Percentiles rank a stretch among this genome's conserved stretches.
These are phyloP conservation scores for Paralinhomoeus sp. DNA, from an alignment of 2,888 invertebrate species.

Conservation along the genomic window DNA sequence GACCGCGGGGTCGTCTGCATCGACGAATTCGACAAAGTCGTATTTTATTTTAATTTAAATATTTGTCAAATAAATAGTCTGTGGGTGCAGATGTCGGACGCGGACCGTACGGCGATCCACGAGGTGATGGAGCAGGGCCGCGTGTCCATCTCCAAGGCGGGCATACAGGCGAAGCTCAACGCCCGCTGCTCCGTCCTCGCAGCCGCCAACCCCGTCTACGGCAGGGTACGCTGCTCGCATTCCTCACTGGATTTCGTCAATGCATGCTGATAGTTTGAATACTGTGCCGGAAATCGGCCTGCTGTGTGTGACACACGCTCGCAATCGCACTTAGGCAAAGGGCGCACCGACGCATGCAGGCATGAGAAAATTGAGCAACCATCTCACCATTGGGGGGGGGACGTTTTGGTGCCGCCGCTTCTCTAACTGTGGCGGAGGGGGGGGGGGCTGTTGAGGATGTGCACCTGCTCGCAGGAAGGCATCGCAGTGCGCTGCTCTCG, in stretches of 20 bases:
- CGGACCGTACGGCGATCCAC: conserved; percentile 94
- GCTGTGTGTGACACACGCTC: too few relatives aligned
- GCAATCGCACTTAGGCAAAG: too few relatives aligned
- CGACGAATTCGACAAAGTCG: conserved; percentile 68
- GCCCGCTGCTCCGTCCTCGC: conserved; percentile 90
- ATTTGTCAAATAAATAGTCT: too few relatives aligned
- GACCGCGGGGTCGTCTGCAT: conserved; percentile 89
- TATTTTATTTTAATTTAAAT: background rate
- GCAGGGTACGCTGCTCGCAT: conserved; percentile 54
- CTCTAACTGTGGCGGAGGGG: background rate
- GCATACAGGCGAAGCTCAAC: conserved; percentile 77
- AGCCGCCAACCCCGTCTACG: conserved; percentile 98
- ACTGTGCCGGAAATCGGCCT: too few relatives aligned
- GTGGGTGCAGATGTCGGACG: conserved; percentile 92
- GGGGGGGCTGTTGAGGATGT: too few relatives aligned
- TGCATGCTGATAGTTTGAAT: too few relatives aligned
- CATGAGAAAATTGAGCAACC: too few relatives aligned
- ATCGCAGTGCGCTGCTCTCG: background rate
- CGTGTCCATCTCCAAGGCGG: conserved; percentile 91
- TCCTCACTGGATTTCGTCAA: too few relatives aligned
- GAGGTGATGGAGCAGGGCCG: conserved; percentile 97
- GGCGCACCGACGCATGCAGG: too few relatives aligned
- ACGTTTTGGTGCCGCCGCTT: background rate
- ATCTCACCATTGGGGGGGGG: too few relatives aligned
- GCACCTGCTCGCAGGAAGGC: too few relatives aligned